Base-by-base conservation (phyloP, 2,888 invertebrate genomes). In the Yponomeuta malinellus region DNA sequence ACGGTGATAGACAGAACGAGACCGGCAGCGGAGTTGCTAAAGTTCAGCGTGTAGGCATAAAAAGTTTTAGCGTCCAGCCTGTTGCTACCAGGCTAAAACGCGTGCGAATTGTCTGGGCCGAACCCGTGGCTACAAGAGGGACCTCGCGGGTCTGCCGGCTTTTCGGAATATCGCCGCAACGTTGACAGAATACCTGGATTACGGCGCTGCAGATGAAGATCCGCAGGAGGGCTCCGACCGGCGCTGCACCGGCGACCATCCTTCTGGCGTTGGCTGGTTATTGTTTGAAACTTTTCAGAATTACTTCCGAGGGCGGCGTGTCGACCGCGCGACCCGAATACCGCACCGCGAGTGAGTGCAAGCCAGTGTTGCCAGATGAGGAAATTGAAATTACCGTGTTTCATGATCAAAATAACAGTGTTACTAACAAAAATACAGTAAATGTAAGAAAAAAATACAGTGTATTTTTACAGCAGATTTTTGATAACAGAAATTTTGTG, bases 271-370 rank as follows among this genome's bases (percentile, higher is more conserved):
- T 65, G 63, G 2, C 10, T 23, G 23, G 23, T 23, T 23, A 23
- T 2, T 23, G 31, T 70, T 63, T 15, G 33, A 69, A 72, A 72
- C 65, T 70, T 71, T 52, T 70, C 15, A 12, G 29, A 70, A 37
- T 23, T 29, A 37, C 23, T 59, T 15, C 48, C 15, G 59, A 78
- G 79, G 83, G 86, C 85, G 83, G 79, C 80, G 81, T 83, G 78
- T 80, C 85, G 84, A 82, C 84, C 84, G 85, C 85, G 85, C 89
- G 84, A 79, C 84, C 79, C 84, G 77, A 83, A 81, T 80, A 85
- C 81, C 86, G 80, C 82, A 81, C 82, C 83, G 87, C 89, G 89
- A 90, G 85, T 90, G 89, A 79, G 71, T 72, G 68, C 52, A 1
- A 70, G 71, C 71, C 0, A 23, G 23, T 23, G 23, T n/a, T n/a